phyloP scores from a whole-genome alignment of 2,797 vertebrate species.

The Micropoecilia bifurca region DNA sequence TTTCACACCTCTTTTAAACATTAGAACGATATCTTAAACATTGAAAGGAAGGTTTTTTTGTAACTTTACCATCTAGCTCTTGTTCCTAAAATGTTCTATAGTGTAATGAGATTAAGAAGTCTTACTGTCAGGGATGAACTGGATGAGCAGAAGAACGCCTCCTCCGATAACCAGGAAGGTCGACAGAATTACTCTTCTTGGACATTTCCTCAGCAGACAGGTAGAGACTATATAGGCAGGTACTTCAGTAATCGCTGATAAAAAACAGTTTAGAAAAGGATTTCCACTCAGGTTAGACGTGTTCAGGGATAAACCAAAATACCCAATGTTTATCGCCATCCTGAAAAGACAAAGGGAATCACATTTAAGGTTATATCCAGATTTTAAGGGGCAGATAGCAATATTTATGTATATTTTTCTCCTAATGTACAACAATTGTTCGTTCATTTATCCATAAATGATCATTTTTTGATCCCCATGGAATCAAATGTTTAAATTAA shows the following conservation, averaged over 20 bases:
- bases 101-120: too few species aligned
- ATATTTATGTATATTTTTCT: neutral
- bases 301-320: conserved; percentile 93
- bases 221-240: conserved; percentile 88
- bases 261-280: conserved; percentile 90
- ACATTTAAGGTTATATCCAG: neutral
- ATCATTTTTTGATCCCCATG: neutral
- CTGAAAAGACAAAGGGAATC: conserved; percentile 63
- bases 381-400: neutral
- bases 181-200: conserved; percentile 86
- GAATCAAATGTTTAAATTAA: neutral
- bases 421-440: neutral
- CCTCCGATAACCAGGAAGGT: conserved; percentile 86
- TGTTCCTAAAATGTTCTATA: neutral
- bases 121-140: conserved; percentile 90
- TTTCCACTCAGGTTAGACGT: conserved; percentile 92
- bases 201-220: conserved; percentile 82
- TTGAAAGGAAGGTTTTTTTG: too few species aligned
- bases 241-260: conserved; percentile 87
- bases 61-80: neutral
- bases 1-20: neutral
- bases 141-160: conserved; percentile 89
- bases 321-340: conserved; percentile 92
- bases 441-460: neutral
- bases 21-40: too few species aligned